Conservation (phyloP, 2,113 vertebrate species). For the Menidia beryllina region DNA sequence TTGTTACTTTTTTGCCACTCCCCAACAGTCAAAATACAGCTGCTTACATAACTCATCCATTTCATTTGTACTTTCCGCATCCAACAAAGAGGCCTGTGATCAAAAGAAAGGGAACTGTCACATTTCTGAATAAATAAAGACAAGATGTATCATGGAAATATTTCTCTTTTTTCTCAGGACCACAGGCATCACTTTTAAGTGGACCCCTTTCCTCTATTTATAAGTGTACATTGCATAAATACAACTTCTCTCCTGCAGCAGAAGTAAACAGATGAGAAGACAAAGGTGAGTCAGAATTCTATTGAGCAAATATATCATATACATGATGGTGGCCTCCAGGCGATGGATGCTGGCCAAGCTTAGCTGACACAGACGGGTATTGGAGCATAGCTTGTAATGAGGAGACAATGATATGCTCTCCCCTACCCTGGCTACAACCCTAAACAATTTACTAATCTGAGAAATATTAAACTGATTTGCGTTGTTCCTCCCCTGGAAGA, state of each 20-base stretch:
- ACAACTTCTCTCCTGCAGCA: background rate
- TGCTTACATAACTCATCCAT: constrained; percentile 63
- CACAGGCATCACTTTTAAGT: background rate
- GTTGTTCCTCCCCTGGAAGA: constrained; percentile 3
- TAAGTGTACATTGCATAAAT: constrained; percentile 1
- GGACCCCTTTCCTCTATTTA: constrained; percentile 13
- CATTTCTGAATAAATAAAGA: constrained; percentile 1
- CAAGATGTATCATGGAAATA: background rate
- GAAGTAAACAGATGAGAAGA: constrained; percentile 28
- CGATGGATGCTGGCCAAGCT: constrained; percentile 18
- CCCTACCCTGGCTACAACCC: constrained; percentile 11
- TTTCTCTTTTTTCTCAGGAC: background rate
- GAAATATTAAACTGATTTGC: constrained; percentile 24
- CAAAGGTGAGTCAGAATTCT: constrained; percentile 20
- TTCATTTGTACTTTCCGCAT: constrained; percentile 42
- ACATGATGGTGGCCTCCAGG: constrained; percentile 10
- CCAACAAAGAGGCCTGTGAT: constrained; percentile 43
- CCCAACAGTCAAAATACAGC: constrained; percentile 49
- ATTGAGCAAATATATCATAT: constrained; percentile 18
- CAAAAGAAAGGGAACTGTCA: constrained; percentile 39
- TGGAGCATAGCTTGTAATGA: constrained; percentile 13
- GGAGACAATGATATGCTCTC: constrained; percentile 3
- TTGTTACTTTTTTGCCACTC: constrained; percentile 44
- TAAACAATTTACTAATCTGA: constrained; percentile 31
- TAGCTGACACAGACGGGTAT: background rate